Evolutionary conservation across 1,140 invertebrate species (phyloP).

Genomic region (Asobara japonica): DNA sequence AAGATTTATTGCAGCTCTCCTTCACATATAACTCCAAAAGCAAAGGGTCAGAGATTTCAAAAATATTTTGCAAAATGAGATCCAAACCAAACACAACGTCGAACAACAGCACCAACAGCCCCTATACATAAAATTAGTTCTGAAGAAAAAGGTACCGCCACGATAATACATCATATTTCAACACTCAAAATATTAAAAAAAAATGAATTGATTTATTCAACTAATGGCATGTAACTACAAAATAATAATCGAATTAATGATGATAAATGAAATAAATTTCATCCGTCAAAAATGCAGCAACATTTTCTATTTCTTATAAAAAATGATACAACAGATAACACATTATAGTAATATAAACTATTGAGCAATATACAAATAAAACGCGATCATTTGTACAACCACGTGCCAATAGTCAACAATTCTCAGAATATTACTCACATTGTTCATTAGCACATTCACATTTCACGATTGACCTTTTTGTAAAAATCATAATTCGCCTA

Average conservation of each 20-base stretch:
- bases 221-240: not conserved
- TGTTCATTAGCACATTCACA: not conserved
- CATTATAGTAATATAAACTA: slow-evolving; percentile 66
- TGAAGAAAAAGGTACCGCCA: too few relatives aligned
- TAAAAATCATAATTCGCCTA: slow-evolving; percentile 6
- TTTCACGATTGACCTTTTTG: not conserved
- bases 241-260: not conserved
- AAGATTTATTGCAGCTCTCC: too few relatives aligned
- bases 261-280: slow-evolving; percentile 29
- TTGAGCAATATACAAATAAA: slow-evolving; percentile 68
- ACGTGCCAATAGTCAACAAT: slow-evolving; percentile 64
- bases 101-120: too few relatives aligned
- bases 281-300: slow-evolving; percentile 61
- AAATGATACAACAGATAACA: slow-evolving; percentile 68
- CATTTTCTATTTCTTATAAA: slow-evolving; percentile 68
- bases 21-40: too few relatives aligned
- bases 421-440: slow-evolving; percentile 28
- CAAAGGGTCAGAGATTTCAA: too few relatives aligned
- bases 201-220: not conserved
- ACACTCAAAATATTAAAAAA: not conserved
- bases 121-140: too few relatives aligned
- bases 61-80: too few relatives aligned
- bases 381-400: slow-evolving; percentile 59
- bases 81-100: too few relatives aligned
- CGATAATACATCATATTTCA: not conserved